Evolutionary conservation across 1,140 invertebrate species (phyloP).

Genomic region (Scylla paramamosain): DNA sequence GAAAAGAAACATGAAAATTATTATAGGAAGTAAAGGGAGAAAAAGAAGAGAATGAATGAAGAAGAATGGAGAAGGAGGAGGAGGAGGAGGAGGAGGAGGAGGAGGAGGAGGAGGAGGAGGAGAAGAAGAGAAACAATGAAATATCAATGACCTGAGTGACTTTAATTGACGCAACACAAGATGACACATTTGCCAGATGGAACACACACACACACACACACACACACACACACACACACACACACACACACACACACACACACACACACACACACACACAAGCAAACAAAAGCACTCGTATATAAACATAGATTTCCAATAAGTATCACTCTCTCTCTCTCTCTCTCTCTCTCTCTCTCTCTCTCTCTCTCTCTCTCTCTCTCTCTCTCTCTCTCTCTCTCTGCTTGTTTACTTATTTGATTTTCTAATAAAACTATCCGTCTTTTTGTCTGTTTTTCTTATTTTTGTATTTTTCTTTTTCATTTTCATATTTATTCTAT

Average conservation of each 20-base stretch:
- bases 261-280: conserved; percentile 37
- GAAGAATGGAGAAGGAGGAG: not conserved
- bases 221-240: conserved; percentile 34
- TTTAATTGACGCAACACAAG: not conserved
- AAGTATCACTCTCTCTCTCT: not conserved
- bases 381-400: conserved; percentile 24
- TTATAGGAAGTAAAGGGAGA: too few relatives aligned
- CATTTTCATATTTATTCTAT: not conserved
- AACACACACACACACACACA: not conserved
- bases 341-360: conserved; percentile 42
- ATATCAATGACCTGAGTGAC: not conserved
- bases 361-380: conserved; percentile 24
- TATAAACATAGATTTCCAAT: not conserved
- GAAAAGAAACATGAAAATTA: too few relatives aligned
- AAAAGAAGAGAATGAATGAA: too few relatives aligned
- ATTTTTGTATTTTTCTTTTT: not conserved
- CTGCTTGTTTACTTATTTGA: not conserved
- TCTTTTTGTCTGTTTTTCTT: too few relatives aligned
- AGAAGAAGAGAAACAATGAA: not conserved
- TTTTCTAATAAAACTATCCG: not conserved
- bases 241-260: not conserved
- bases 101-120: not conserved
- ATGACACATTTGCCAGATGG: not conserved
- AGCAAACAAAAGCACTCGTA: not conserved
- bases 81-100: not conserved